Base-by-base conservation (phyloP, 2,888 invertebrate genomes). In the Strigamia transsilvanica region DNA sequence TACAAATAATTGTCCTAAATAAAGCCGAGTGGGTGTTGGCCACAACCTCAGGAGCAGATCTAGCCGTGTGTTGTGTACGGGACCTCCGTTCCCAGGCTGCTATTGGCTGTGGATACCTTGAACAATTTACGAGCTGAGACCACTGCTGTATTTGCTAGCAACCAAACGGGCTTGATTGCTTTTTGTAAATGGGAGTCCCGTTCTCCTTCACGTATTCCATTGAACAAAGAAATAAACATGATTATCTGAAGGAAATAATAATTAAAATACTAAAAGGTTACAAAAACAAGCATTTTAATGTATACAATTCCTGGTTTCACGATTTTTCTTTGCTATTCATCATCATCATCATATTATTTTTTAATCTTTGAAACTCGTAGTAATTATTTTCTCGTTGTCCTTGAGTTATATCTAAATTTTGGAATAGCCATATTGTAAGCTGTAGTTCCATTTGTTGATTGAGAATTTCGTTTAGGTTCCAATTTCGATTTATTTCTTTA, bases 121-220 rank as follows among this genome's bases (percentile, higher is more conserved):
- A 81, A 81, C 81, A 81, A 81, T 81, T 81, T 81, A 81, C 66
- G 81, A 80, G 51, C 46, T 51, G 46, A 80, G 80, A 41, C 46
- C 80, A 42, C 80, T 80, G 32, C 46, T 41, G 80, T 80, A 46
- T 42, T 41, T 79, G 81, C 81, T 41, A 38, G 81, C 61, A 66
- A 34, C 81, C 34, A 46, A 42, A 42, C 46, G 73, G 73, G 66
- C 66, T 81, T 81, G 81, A 81, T 81, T 81, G 81, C 81, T 66
- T 66, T 38, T 46, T 66, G 81, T 73, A 61, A 81, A 81, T 81
- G 81, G 81, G 66, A 61, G 13, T 81, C 34, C 81, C 66, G 61
- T 13, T 32, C 34, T 81, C 81, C 81, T 66, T 32, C n/a, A 81
- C 66, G 73, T 81, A 61, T 61, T 81, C 61, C 81, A 61, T n/a